Evolutionary conservation across 2,888 invertebrate genomes (phyloP), one percentile per base, ranked within the genome.

Genomic region (Hybos culiciformis): DNA sequence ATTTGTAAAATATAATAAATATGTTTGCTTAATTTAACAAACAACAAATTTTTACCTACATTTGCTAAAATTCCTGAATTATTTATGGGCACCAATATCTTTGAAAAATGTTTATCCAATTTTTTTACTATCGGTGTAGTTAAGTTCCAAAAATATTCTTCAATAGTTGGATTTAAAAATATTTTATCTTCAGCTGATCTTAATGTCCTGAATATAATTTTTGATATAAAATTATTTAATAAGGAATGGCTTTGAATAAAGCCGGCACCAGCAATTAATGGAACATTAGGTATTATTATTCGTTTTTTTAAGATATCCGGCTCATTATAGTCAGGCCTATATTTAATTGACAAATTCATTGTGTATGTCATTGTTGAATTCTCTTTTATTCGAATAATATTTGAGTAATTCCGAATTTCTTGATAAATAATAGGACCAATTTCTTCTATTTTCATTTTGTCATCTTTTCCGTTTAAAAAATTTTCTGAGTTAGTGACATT

Each of bases 401-500:
- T 46, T 6, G 40, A 33, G 40, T 53, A 52, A 14, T 45, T 40
- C 19, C 50, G 7, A 19, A 24, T 24, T 37, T 54, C 52, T 4
- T 46, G 29, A 18, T 49, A 53, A 1, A 50, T 36, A 11, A 54
- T 49, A 1, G 86, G 86, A 2, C 86, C 86, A 19, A 83, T 68
- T 65, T 87, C 79, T 46, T 77, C 58, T 3, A 85, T 62, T 32
- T 72, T 70, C 11, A 86, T 61, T 54, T 81, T 83, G 1, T 59
- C 57, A 42, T 78, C 80, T 7, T 68, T 57, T 0, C 82, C 80
- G 15, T 64, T 61, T 44, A 83, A 57, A 59, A 78, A 85, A 38
- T 72, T 72, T 36, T 81, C 77, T 46, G 74, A 71, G 60, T 86
- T 86, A 11, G 83, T 83, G 12, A 83, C 71, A 54, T 85, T 84